A percentile compares a stretch with the other conserved stretches of the same genome.
These are phyloP conservation scores for Paraplagusia blochii DNA, from an alignment of 2,113 vertebrate genomes.

Conservation along the genomic window DNA sequence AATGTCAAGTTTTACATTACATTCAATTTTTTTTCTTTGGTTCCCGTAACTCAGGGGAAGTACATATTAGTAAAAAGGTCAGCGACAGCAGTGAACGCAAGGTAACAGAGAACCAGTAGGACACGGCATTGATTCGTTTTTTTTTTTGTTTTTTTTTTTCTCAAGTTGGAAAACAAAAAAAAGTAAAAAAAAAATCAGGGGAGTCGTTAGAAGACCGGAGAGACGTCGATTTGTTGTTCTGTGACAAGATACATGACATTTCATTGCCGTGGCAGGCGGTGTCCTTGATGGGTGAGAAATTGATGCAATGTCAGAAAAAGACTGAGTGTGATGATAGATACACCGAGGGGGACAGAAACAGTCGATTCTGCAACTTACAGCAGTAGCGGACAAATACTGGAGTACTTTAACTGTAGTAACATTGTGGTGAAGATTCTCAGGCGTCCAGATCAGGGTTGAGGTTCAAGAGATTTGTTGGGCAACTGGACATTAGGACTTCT, in stretches of 20 bases:
- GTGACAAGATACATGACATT: conserved; percentile 69
- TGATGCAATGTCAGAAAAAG: conserved; percentile 64
- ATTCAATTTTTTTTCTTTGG: conserved; percentile 52
- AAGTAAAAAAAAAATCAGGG: conserved; percentile 20
- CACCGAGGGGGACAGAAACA: conserved; percentile 31
- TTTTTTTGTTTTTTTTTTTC: too few relatives aligned
- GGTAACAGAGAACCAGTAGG: conserved; percentile 41
- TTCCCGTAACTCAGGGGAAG: conserved; percentile 45
- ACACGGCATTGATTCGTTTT: conserved; percentile 68
- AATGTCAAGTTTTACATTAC: conserved; percentile 68
- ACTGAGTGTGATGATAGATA: conserved; percentile 64
- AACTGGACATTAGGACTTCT: too few relatives aligned
- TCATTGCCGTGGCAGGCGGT: conserved; percentile 28
- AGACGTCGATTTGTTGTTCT: conserved; percentile 60
- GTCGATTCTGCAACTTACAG: conserved; percentile 50
- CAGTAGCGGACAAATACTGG: conserved; percentile 29
- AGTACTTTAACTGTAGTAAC: too few relatives aligned
- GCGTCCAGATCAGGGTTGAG: too few relatives aligned
- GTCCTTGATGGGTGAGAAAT: conserved; percentile 63
- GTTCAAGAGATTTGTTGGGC: too few relatives aligned
- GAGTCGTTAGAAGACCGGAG: conserved; percentile 60
- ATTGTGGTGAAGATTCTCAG: too few relatives aligned
- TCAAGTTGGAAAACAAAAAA: conserved; percentile 32
- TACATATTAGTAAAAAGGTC: conserved; percentile 63
- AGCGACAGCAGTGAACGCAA: conserved; percentile 39